A percentile compares a stretch with the other conserved stretches of the same genome.
Conservation (phyloP, 2,888 invertebrate genomes). For the Colletes collaris region DNA sequence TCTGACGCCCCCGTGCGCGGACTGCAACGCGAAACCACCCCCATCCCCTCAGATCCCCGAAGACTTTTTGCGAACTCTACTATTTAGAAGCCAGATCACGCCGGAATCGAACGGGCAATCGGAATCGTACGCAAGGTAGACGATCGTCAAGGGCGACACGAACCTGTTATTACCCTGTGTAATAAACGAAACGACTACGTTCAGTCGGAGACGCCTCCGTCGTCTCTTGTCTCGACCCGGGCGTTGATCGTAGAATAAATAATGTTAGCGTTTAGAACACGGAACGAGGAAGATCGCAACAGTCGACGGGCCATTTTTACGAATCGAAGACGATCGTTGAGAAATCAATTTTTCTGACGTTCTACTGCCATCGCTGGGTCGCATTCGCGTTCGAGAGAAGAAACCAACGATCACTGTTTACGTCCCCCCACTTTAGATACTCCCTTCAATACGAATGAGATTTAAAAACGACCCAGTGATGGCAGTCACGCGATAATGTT, state of each 20-base stretch:
- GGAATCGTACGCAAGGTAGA: slow-evolving; percentile 27
- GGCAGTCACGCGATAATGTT: too few species aligned
- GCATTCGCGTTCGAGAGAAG: too few species aligned
- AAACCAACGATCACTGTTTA: too few species aligned
- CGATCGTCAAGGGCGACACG: slow-evolving; percentile 11
- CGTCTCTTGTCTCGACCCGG: slow-evolving; percentile 21
- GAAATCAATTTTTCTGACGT: too few species aligned
- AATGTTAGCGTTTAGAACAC: neutral
- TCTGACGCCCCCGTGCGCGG: slow-evolving; percentile 26
- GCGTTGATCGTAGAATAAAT: neutral
- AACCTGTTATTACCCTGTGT: slow-evolving; percentile 34
- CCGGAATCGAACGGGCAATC: slow-evolving; percentile 35
- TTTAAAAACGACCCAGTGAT: too few species aligned
- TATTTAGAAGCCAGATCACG: slow-evolving; percentile 26
- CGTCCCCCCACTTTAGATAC: too few species aligned
- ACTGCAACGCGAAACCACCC: neutral
- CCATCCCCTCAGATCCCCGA: slow-evolving; percentile 24
- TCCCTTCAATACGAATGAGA: too few species aligned
- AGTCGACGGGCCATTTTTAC: neutral
- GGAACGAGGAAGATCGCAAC: too few species aligned
- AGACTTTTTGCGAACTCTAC: slow-evolving; percentile 35
- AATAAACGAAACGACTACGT: slow-evolving; percentile 6
- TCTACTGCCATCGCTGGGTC: too few species aligned
- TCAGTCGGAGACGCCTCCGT: neutral
- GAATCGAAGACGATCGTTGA: neutral